Conservation (phyloP, 2,888 invertebrate genomes). For the Linnaemya tessellans region DNA sequence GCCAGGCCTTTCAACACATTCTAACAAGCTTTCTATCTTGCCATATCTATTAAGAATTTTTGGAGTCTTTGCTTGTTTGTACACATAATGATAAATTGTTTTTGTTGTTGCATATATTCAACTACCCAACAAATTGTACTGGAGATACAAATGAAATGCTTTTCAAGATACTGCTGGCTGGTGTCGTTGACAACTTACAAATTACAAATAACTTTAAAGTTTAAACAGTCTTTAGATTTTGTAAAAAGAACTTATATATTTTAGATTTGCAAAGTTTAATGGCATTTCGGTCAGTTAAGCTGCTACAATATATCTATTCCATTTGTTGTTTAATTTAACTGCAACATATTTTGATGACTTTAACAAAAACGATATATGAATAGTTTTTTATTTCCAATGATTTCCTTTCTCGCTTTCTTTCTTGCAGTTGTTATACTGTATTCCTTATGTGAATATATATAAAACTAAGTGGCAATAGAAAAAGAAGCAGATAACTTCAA, state of each 20-base stretch:
- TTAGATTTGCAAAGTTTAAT: slow-evolving; percentile 58
- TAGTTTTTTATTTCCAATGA: slow-evolving; percentile 19
- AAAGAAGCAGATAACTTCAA: slow-evolving; percentile 57
- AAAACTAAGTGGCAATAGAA: background rate
- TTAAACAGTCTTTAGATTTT: slow-evolving; percentile 33
- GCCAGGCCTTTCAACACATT: slow-evolving; percentile 49
- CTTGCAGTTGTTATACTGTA: slow-evolving; percentile 20
- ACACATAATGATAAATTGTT: slow-evolving; percentile 18
- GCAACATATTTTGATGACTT: slow-evolving; percentile 69
- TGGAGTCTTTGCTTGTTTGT: background rate
- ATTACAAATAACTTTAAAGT: slow-evolving; percentile 36
- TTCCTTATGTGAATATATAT: background rate
- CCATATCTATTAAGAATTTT: background rate
- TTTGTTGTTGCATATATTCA: slow-evolving; percentile 26
- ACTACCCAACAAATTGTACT: slow-evolving; percentile 13
- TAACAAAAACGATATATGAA: slow-evolving; percentile 44
- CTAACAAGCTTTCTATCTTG: background rate
- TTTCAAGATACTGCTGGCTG: slow-evolving; percentile 12
- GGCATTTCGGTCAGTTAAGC: slow-evolving; percentile 50
- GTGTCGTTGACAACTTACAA: slow-evolving; percentile 22
- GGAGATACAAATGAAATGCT: slow-evolving; percentile 23
- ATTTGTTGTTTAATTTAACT: slow-evolving; percentile 47
- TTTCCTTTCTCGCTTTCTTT: no score
- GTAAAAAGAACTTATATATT: background rate
- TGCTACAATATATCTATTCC: slow-evolving; percentile 14